Evolutionary conservation across 2,888 invertebrate genomes (phyloP), one percentile per base, ranked within the genome.

Genomic region (Acrobeloides nanus): DNA sequence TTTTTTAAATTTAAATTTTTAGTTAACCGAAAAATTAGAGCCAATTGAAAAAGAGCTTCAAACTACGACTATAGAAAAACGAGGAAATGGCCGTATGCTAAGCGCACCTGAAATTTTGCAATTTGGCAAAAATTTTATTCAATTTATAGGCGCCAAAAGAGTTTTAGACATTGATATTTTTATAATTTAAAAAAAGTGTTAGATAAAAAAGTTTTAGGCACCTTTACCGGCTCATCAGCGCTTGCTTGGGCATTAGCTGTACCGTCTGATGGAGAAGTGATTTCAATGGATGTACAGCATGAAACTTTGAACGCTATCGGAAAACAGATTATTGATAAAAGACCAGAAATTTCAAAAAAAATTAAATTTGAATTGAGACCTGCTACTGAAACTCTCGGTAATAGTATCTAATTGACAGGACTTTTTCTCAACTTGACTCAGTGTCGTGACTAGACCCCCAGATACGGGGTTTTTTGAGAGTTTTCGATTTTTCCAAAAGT

Each of bases 151-250:
- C 0, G 64, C 49, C 20, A 65, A 63, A 38, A 45, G 50, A 10
- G 49, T 29, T 15, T 40, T 65, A 3, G 64, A 66, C 32, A 51
- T 66, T 18, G 66, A 55, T n/a, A n/a, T n/a, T n/a, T n/a, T n/a
- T n/a, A n/a, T n/a, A n/a, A n/a, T n/a, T n/a, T n/a, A n/a, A n/a
- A n/a, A n/a, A n/a, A n/a, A n/a, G n/a, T n/a, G n/a, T n/a, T n/a
- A n/a, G n/a, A n/a, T n/a, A n/a, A n/a, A n/a, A n/a, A n/a, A n/a
- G n/a, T n/a, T n/a, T n/a, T n/a, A n/a, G n/a, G n/a, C 7, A 65
- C 64, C 3, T 78, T 70, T 60, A 77, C 77, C 7, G 77, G 77
- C 4, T 70, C 69, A 45, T 75, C 74, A 18, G 62, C 75, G 0
- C 57, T 77, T 37, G 63, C 74, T 0, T 73, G 75, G 55, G 77